phyloP scores from a whole-genome alignment of 2,888 invertebrate species.

The Plutella xylostella region DNA sequence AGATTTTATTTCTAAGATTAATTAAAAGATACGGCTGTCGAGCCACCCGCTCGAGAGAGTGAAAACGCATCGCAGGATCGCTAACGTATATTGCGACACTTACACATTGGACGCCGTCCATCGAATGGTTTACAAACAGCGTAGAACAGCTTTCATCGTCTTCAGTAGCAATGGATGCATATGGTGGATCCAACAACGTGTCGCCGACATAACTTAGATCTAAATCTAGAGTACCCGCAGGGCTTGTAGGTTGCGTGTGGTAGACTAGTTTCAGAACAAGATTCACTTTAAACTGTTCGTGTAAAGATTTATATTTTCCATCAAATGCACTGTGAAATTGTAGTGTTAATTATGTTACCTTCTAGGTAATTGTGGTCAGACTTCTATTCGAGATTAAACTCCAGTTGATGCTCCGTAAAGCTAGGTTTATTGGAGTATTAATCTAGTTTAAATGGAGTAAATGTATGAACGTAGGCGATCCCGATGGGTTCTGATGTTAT shows the following conservation, averaged over 20 bases:
- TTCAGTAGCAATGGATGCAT: not conserved
- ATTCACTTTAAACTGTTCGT: constrained; percentile 45
- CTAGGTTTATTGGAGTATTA: not conserved
- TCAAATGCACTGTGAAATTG: constrained; percentile 28
- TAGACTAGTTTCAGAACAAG: constrained; percentile 54
- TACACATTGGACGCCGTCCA: not conserved
- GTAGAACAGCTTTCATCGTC: too few relatives aligned
- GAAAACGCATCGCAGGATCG: constrained; percentile 36
- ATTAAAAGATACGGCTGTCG: constrained; percentile 57
- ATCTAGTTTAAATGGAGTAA: constrained; percentile 21
- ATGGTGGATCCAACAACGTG: not conserved
- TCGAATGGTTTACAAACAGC: too few relatives aligned
- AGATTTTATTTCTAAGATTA: constrained; percentile 61
- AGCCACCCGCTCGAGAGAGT: constrained; percentile 39
- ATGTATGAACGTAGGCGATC: constrained; percentile 38
- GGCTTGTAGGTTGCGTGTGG: constrained; percentile 55
- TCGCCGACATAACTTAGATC: not conserved
- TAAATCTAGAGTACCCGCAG: constrained; percentile 39
- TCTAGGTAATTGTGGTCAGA: not conserved
- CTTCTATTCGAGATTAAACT: not conserved
- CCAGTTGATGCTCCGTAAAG: not conserved
- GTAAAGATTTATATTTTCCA: constrained; percentile 56
- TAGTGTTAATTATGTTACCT: constrained; percentile 7
- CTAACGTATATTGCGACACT: not conserved
- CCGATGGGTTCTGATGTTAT: constrained; percentile 31